Conservation (phyloP, 2,797 vertebrate species). For the Tragopan temminckii region DNA sequence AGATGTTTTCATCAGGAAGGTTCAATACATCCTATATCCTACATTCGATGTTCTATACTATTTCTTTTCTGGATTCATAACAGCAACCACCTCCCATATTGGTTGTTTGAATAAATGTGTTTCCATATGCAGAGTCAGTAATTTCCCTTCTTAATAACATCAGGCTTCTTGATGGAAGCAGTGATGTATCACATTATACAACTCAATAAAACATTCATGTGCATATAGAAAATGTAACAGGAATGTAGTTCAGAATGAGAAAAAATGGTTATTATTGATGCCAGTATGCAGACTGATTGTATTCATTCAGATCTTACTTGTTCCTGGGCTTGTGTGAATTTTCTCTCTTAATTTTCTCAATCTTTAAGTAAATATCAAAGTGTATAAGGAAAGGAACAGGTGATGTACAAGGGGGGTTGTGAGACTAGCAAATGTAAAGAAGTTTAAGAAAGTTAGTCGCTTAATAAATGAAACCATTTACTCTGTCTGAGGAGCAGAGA, state of each 20-base stretch:
- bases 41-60: neutral
- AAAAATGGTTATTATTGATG: neutral
- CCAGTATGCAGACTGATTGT: neutral
- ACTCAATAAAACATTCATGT: neutral
- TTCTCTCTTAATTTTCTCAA: neutral
- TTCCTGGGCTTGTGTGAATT: neutral
- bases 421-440: neutral
- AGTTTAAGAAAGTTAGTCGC: neutral
- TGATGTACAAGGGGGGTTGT: neutral
- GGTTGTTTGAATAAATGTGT: neutral
- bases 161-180: neutral
- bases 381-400: neutral
- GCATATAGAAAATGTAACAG: neutral
- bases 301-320: neutral
- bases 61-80: neutral
- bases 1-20: neutral
- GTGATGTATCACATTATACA: neutral
- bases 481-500: neutral
- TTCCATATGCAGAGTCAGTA: neutral
- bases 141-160: neutral
- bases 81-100: neutral
- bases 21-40: neutral
- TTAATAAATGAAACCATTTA: neutral
- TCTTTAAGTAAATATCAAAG: neutral
- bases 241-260: neutral